A percentile compares a stretch with the other conserved stretches of the same genome.
Conservation (phyloP, 1,140 invertebrate species). For the Zaprionus gabonicus region DNA sequence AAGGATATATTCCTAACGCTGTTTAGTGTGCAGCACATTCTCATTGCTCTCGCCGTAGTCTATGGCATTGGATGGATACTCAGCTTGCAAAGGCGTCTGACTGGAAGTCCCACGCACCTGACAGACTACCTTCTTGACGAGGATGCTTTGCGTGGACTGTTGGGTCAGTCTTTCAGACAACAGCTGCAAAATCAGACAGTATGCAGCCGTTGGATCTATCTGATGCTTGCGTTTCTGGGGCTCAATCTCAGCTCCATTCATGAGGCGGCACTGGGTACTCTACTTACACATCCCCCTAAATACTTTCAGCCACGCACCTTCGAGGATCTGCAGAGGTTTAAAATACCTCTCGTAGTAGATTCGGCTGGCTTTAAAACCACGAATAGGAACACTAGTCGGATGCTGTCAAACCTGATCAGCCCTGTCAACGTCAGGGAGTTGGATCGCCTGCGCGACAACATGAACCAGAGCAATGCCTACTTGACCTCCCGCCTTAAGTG, state of each 20-base stretch:
- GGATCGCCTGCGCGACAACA: constrained; percentile 30
- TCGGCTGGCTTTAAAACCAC: constrained; percentile 4
- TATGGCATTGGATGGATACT: constrained; percentile 48
- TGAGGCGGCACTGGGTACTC: constrained; percentile 56
- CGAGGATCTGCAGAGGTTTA: constrained; percentile 27
- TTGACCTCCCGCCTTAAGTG: constrained; percentile 61
- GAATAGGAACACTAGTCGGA: background rate
- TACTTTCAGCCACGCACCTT: constrained; percentile 60
- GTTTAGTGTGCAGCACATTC: constrained; percentile 34
- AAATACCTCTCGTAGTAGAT: constrained; percentile 34
- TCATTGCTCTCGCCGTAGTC: constrained; percentile 39
- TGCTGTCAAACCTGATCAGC: background rate
- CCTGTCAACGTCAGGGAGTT: constrained; percentile 46
- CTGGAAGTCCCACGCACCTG: background rate
- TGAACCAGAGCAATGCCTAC: constrained; percentile 60
- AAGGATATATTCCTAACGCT: constrained; percentile 53
- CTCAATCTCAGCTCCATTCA: constrained; percentile 63
- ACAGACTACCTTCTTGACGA: constrained; percentile 63
- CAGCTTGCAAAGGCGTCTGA: constrained; percentile 14
- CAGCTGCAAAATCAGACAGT: background rate
- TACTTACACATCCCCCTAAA: constrained; percentile 62
- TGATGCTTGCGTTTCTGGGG: constrained; percentile 54
- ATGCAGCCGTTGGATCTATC: constrained; percentile 37
- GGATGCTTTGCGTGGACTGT: constrained; percentile 51
- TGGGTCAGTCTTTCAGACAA: constrained; percentile 59